A percentile compares a stretch with the other conserved stretches of the same genome.
Evolutionary conservation across 2,797 vertebrate genomes (phyloP).

Genomic region (Columba guinea): DNA sequence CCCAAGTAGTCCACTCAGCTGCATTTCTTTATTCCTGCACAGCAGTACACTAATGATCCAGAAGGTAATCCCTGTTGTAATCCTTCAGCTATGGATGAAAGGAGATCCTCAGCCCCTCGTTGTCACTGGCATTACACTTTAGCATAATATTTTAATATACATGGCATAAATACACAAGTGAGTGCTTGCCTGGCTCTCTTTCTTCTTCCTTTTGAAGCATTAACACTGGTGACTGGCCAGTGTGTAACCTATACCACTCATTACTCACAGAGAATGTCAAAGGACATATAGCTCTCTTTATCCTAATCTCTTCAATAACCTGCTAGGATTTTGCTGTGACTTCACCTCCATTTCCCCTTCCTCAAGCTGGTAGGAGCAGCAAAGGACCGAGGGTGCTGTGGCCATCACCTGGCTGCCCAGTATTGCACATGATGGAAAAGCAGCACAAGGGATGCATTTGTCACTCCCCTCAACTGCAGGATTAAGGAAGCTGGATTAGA

Average conservation of each 20-base stretch:
- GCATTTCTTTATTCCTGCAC: constrained; percentile 49
- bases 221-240: not conserved
- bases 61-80: constrained; percentile 50
- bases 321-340: not conserved
- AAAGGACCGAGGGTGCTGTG: not conserved
- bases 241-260: not conserved
- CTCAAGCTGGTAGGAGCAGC: not conserved
- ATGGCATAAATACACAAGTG: not conserved
- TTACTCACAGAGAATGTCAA: not conserved
- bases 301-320: not conserved
- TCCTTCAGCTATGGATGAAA: constrained; percentile 38
- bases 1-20: constrained; percentile 31
- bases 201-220: not conserved
- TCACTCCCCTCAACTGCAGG: not conserved
- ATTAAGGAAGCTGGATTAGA: not conserved
- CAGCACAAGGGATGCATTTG: not conserved
- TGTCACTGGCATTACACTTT: not conserved
- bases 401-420: rapidly evolving
- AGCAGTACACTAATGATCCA: constrained; percentile 49
- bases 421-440: not conserved
- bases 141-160: not conserved
- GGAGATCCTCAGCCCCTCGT: not conserved
- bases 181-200: not conserved
- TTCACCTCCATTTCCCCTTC: not conserved
- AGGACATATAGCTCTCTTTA: not conserved